A percentile compares a stretch with the other conserved stretches of the same genome.
These are phyloP conservation scores for Catajapyx aquilonaris DNA, from an alignment of 1,140 invertebrate species.

Conservation along the genomic window DNA sequence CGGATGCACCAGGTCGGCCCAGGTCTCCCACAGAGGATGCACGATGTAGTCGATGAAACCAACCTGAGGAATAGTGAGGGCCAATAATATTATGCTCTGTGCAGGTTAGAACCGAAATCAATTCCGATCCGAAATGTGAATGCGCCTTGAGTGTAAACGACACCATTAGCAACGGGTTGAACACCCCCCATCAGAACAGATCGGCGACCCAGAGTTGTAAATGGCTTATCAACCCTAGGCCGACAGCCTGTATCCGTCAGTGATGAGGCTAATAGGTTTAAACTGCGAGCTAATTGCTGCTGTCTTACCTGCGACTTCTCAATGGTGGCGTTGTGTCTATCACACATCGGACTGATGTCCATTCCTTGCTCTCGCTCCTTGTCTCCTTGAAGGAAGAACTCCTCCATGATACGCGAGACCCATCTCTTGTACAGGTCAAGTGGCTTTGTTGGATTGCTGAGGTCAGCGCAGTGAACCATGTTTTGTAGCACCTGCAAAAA, in stretches of 20 bases:
- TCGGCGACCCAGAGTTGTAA: too few species aligned
- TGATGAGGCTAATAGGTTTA: too few species aligned
- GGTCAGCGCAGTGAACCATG: constrained; percentile 95
- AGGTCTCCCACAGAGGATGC: constrained; percentile 97
- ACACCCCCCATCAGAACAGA: too few species aligned
- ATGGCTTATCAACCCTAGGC: too few species aligned
- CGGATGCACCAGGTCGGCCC: constrained; percentile 96
- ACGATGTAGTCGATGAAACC: constrained; percentile 99
- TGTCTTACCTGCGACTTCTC: constrained; percentile 90
- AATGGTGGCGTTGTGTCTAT: constrained; percentile 81
- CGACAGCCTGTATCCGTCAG: too few species aligned
- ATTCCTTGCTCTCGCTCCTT: constrained; percentile 76
- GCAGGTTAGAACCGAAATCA: too few species aligned
- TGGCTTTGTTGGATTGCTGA: constrained; percentile 98
- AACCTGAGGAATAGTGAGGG: constrained; percentile 34
- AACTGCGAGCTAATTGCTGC: too few species aligned
- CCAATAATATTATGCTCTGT: too few species aligned
- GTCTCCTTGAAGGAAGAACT: constrained; percentile 94
- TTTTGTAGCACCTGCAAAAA: constrained; percentile 76
- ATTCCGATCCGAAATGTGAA: too few species aligned
- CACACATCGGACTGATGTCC: constrained; percentile 96
- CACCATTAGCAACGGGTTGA: too few species aligned
- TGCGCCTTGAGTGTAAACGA: too few species aligned
- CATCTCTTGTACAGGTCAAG: constrained; percentile 77
- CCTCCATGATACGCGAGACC: constrained; percentile 86